A percentile compares a stretch with the other conserved stretches of the same genome.
Conservation (phyloP, 23 tunicate species). For the Clavelina lepadiformis region DNA sequence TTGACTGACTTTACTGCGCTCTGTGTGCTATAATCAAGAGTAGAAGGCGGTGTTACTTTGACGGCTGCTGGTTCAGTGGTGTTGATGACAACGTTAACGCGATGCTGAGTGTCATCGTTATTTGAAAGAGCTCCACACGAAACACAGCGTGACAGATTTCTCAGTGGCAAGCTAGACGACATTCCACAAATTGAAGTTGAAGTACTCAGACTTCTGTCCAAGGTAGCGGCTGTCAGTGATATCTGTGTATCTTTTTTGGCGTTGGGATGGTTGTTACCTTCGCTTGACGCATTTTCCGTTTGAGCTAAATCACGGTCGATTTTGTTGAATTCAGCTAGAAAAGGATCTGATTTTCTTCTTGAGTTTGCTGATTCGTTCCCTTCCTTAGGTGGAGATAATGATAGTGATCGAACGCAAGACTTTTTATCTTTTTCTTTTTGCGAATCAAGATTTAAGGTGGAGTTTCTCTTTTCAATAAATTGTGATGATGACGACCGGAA, state of each 20-base stretch:
- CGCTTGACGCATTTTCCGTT: background rate
- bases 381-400: conserved; percentile 30
- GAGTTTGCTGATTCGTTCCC: background rate
- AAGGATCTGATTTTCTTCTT: conserved; percentile 20
- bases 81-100: too few relatives aligned
- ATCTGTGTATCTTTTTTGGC: background rate
- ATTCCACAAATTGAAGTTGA: background rate
- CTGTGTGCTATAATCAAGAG: too few relatives aligned
- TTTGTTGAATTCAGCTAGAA: background rate
- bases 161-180: background rate
- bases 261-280: too few relatives aligned
- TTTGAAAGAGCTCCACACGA: conserved; percentile 63
- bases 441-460: conserved; percentile 6
- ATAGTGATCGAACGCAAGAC: conserved; percentile 23
- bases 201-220: background rate
- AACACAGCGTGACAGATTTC: conserved; percentile 39
- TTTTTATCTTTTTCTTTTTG: conserved; percentile 9
- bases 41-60: too few relatives aligned
- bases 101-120: background rate
- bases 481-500: conserved; percentile 1
- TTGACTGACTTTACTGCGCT: conserved; percentile 47
- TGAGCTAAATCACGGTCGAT: background rate
- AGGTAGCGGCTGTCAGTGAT: background rate
- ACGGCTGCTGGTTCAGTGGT: too few relatives aligned
- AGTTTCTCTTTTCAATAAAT: conserved; percentile 7